A percentile compares a stretch with the other conserved stretches of the same genome.
Evolutionary conservation across 2,888 invertebrate species (phyloP).

Genomic region (Rhingia campestris): DNA sequence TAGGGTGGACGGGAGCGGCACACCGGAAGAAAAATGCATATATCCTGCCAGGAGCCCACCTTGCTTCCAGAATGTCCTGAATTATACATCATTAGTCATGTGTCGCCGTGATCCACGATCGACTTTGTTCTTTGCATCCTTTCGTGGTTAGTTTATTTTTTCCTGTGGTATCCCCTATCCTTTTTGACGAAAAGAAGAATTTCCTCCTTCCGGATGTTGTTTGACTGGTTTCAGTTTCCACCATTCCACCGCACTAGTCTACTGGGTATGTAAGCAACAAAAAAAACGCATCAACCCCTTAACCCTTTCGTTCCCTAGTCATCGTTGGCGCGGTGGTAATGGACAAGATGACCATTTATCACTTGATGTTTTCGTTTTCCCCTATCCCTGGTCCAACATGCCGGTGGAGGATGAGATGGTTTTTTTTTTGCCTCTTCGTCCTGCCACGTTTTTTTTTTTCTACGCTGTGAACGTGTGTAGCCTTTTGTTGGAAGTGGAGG

Average conservation of each 20-base stretch:
- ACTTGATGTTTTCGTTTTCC: slow-evolving; percentile 69
- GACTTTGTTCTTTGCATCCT: slow-evolving; percentile 34
- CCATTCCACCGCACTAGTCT: not conserved
- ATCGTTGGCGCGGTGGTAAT: slow-evolving; percentile 18
- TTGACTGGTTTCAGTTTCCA: slow-evolving; percentile 38
- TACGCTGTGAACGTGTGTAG: not conserved
- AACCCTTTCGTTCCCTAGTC: slow-evolving; percentile 45
- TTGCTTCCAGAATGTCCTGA: slow-evolving; percentile 33
- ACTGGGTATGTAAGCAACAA: slow-evolving; percentile 2
- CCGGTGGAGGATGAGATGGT: slow-evolving; percentile 1
- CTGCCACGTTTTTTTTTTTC: slow-evolving; percentile 12
- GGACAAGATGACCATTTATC: slow-evolving; percentile 67
- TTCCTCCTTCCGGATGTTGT: slow-evolving; percentile 54
- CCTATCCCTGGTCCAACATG: slow-evolving; percentile 49
- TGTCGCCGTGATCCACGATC: slow-evolving; percentile 52
- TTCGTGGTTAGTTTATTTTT: slow-evolving; percentile 25
- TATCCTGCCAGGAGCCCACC: slow-evolving; percentile 17
- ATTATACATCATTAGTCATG: slow-evolving; percentile 69
- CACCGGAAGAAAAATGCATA: not conserved
- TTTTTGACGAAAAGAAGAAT: slow-evolving; percentile 53
- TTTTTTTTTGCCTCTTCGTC: slow-evolving; percentile 35
- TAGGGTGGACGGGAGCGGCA: not conserved
- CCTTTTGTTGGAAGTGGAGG: slow-evolving; percentile 1
- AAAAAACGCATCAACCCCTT: slow-evolving; percentile 22
- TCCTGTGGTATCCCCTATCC: not conserved